phyloP scores from a whole-genome alignment of 1,140 invertebrate species.

The Atta colombica region DNA sequence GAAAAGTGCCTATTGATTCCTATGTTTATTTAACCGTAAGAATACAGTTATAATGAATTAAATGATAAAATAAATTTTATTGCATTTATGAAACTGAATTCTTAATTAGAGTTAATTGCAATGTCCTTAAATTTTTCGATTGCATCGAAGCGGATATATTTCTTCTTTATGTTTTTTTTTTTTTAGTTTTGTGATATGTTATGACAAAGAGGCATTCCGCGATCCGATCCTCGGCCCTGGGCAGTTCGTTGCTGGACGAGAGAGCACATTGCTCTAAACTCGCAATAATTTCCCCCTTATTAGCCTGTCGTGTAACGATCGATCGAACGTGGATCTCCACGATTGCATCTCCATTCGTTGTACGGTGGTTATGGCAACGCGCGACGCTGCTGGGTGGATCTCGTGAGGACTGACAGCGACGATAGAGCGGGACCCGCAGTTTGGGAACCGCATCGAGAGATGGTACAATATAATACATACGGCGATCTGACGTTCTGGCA shows the following conservation, averaged over 20 bases:
- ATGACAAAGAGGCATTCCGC: not conserved
- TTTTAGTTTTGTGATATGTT: not conserved
- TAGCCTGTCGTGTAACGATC: conserved; percentile 28
- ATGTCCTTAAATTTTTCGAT: not conserved
- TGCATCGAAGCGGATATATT: not conserved
- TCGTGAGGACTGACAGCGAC: conserved; percentile 6
- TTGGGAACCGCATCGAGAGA: conserved; percentile 67
- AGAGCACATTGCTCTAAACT: conserved; percentile 9
- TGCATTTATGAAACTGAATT: not conserved
- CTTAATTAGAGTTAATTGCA: not conserved
- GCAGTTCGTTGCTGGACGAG: conserved; percentile 11
- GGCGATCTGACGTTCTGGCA: conserved; percentile 61
- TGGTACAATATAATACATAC: conserved; percentile 64
- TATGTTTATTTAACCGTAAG: not conserved
- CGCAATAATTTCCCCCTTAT: conserved; percentile 58
- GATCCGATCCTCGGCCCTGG: not conserved
- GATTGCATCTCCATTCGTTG: conserved; percentile 40
- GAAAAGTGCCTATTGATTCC: conserved; percentile 4
- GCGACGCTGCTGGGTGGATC: conserved; percentile 1
- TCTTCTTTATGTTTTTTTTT: not conserved
- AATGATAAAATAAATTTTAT: not conserved
- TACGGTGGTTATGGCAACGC: conserved; percentile 37
- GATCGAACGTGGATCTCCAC: conserved; percentile 46
- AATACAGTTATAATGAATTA: not conserved
- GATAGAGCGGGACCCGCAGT: conserved; percentile 52